Percentiles rank a stretch among this genome's conserved stretches.
These are phyloP conservation scores for Menidia menidia DNA, from an alignment of 2,797 vertebrate species.

Conservation along the genomic window DNA sequence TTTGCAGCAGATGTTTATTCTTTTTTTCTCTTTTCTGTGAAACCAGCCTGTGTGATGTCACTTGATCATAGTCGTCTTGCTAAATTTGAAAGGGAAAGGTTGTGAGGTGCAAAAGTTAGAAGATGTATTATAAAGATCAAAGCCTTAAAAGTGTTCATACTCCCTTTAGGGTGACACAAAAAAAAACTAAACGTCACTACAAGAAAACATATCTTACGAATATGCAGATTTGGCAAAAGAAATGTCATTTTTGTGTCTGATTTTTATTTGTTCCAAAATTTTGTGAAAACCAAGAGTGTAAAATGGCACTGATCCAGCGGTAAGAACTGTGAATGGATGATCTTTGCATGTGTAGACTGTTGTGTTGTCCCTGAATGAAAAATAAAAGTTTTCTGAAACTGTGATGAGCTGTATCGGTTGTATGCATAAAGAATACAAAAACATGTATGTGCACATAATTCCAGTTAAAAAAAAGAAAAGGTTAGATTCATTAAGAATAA, in stretches of 20 bases:
- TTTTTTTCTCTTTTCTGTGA: slow-evolving; percentile 4
- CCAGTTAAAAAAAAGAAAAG: slow-evolving; percentile 12
- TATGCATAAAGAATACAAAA: slow-evolving; percentile 54
- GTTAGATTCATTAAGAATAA: no score
- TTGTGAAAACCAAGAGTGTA: slow-evolving; percentile 41
- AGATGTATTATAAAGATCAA: slow-evolving; percentile 21
- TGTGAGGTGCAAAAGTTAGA: slow-evolving; percentile 13
- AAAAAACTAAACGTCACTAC: background rate
- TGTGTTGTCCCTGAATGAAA: slow-evolving; percentile 62
- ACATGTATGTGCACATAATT: background rate
- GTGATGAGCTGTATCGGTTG: slow-evolving; percentile 59
- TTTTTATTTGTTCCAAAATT: slow-evolving; percentile 37
- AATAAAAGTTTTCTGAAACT: slow-evolving; percentile 62
- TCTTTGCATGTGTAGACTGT: slow-evolving; percentile 69
- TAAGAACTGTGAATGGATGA: slow-evolving; percentile 62
- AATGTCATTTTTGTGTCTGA: slow-evolving; percentile 18
- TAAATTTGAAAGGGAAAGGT: slow-evolving; percentile 7
- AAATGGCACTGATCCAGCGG: slow-evolving; percentile 31
- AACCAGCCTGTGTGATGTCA: slow-evolving; percentile 39
- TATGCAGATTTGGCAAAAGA: slow-evolving; percentile 19
- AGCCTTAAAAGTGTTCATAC: slow-evolving; percentile 37
- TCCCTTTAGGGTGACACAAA: slow-evolving; percentile 22
- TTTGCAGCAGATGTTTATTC: background rate
- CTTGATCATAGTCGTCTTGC: background rate
- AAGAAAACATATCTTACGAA: slow-evolving; percentile 13